Percentiles rank a stretch among this genome's conserved stretches.
Conservation (phyloP, 2,888 invertebrate genomes). For the Empis stercorea region DNA sequence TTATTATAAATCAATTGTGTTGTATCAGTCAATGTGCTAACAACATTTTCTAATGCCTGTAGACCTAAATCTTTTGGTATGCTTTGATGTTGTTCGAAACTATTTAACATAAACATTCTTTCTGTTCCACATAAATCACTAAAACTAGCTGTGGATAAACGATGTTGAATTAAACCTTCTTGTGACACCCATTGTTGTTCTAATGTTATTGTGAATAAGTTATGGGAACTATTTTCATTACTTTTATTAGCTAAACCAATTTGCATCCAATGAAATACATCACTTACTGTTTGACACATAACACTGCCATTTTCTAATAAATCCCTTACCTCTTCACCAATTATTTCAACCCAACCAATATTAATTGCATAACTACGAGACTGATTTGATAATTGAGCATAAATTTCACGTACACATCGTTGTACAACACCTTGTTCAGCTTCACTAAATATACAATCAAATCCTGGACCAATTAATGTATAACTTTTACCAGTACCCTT, state of each 20-base stretch:
- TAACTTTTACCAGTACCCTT: slow-evolving; percentile 57
- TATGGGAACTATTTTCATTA: slow-evolving; percentile 44
- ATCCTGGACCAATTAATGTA: slow-evolving; percentile 57
- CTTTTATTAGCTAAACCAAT: slow-evolving; percentile 48
- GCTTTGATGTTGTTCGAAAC: slow-evolving; percentile 37
- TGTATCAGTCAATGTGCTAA: slow-evolving; percentile 43
- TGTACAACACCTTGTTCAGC: slow-evolving; percentile 55
- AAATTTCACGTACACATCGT: slow-evolving; percentile 57
- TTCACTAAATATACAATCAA: slow-evolving; percentile 47
- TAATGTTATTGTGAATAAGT: slow-evolving; percentile 57
- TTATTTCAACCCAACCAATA: slow-evolving; percentile 61
- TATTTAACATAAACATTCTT: slow-evolving; percentile 37
- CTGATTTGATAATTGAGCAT: slow-evolving; percentile 50
- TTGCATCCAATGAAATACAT: slow-evolving; percentile 58
- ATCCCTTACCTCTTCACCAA: slow-evolving; percentile 51
- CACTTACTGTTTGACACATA: slow-evolving; percentile 47
- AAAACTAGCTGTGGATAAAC: slow-evolving; percentile 60
- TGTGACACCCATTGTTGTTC: slow-evolving; percentile 61
- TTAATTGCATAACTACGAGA: slow-evolving; percentile 53
- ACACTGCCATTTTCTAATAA: slow-evolving; percentile 42
- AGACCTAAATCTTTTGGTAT: slow-evolving; percentile 48
- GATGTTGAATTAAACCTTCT: slow-evolving; percentile 54
- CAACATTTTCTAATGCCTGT: slow-evolving; percentile 52
- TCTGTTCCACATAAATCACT: slow-evolving; percentile 52
- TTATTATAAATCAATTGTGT: slow-evolving; percentile 23